A percentile compares a stretch with the other conserved stretches of the same genome.
phyloP scores from a whole-genome alignment of 2,113 vertebrate genomes.

The Scophthalmus maximus region DNA sequence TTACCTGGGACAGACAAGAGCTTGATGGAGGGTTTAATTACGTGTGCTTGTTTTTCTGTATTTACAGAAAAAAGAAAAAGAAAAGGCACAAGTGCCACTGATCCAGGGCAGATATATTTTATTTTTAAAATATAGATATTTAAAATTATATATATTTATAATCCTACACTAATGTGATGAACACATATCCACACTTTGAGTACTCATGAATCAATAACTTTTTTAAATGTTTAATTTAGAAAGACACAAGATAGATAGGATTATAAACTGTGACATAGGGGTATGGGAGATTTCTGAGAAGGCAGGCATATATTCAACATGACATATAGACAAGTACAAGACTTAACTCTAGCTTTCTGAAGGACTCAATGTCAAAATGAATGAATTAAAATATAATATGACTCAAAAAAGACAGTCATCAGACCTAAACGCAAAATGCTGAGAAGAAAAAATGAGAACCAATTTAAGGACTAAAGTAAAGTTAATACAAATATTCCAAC shows the following conservation, averaged over 20 bases:
- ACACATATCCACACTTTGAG: background rate
- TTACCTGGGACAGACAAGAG: slow-evolving; percentile 41
- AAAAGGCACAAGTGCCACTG: too few species aligned
- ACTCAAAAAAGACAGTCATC: too few species aligned
- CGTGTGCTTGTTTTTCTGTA: slow-evolving; percentile 39
- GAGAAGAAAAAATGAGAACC: background rate
- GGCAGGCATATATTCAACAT: background rate
- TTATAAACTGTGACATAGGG: background rate
- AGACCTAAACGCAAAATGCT: too few species aligned
- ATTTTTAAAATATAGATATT: too few species aligned
- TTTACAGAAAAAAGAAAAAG: background rate
- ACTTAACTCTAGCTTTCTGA: too few species aligned
- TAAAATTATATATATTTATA: background rate
- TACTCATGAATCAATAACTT: background rate
- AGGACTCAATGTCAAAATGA: too few species aligned
- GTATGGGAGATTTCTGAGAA: background rate
- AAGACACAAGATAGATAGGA: background rate
- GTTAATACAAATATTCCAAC: background rate
- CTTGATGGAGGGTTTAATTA: slow-evolving; percentile 72
- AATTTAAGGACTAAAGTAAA: background rate
- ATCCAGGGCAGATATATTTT: too few species aligned
- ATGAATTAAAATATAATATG: too few species aligned
- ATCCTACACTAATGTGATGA: too few species aligned
- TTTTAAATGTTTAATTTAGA: too few species aligned
- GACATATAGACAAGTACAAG: too few species aligned